These are phyloP conservation scores for Cydia splendana DNA, from an alignment of 1,140 invertebrate genomes.

Conservation along the genomic window DNA sequence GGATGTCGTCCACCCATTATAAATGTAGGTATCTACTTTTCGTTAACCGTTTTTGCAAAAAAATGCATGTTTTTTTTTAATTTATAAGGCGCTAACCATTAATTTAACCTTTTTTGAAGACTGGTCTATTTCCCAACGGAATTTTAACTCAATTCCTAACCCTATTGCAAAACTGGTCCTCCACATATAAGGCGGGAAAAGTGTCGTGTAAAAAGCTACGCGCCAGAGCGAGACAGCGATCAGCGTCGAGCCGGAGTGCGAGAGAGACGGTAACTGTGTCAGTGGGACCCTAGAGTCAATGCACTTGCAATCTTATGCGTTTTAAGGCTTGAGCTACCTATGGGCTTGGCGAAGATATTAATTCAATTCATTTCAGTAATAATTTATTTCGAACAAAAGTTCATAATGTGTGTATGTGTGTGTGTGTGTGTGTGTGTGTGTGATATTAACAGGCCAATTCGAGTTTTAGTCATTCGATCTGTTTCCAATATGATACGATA, in stretches of 20 bases:
- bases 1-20: too few relatives aligned
- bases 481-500: too few relatives aligned
- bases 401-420: too few relatives aligned
- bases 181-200: slow-evolving; percentile 59
- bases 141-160: slow-evolving; percentile 9
- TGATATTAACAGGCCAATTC: background rate
- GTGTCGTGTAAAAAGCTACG: slow-evolving; percentile 52
- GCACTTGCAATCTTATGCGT: slow-evolving; percentile 47
- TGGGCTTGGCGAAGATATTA: slow-evolving; percentile 30
- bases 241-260: slow-evolving; percentile 16
- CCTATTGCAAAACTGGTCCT: slow-evolving; percentile 53
- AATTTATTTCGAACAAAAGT: too few relatives aligned
- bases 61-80: too few relatives aligned
- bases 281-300: slow-evolving; percentile 58
- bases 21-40: too few relatives aligned
- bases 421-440: too few relatives aligned
- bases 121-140: slow-evolving; percentile 1
- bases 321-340: slow-evolving; percentile 14
- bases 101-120: background rate
- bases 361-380: too few relatives aligned
- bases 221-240: slow-evolving; percentile 39
- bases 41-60: too few relatives aligned
- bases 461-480: too few relatives aligned
- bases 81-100: slow-evolving; percentile 26
- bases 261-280: slow-evolving; percentile 55